Evolutionary conservation across 2,888 invertebrate species (phyloP).

Genomic region (Dorcus parallelipipedus): DNA sequence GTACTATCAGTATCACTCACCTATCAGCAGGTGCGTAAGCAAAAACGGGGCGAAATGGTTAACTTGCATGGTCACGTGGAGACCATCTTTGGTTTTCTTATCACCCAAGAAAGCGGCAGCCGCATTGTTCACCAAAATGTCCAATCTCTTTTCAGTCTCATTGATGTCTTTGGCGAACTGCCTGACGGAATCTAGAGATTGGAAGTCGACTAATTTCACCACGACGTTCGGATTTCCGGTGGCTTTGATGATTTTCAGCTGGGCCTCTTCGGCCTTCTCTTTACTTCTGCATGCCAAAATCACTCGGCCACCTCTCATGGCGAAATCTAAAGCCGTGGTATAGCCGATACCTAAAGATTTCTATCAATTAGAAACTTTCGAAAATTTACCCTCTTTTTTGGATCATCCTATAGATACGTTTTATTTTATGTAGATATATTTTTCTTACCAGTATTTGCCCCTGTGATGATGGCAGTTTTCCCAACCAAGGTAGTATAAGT

Average conservation of each 20-base stretch:
- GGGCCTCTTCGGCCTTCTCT: slow-evolving; percentile 16
- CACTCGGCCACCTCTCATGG: slow-evolving; percentile 51
- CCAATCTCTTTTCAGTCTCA: slow-evolving; percentile 52
- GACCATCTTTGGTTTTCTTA: slow-evolving; percentile 57
- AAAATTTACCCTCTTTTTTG: too few species aligned
- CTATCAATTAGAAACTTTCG: too few species aligned
- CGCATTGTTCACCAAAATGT: slow-evolving; percentile 64
- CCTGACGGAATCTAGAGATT: slow-evolving; percentile 55
- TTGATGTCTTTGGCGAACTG: slow-evolving; percentile 60
- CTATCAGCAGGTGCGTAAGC: slow-evolving; percentile 61
- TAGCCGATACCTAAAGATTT: slow-evolving; percentile 45
- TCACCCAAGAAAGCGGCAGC: slow-evolving; percentile 52
- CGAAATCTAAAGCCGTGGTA: slow-evolving; percentile 44
- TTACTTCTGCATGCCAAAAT: slow-evolving; percentile 53
- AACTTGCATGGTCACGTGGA: slow-evolving; percentile 53
- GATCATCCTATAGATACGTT: too few species aligned
- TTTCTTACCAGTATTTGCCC: slow-evolving; percentile 17
- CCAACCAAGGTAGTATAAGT: slow-evolving; percentile 15
- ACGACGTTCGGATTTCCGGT: slow-evolving; percentile 41
- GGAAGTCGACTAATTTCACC: slow-evolving; percentile 51
- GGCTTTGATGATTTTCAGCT: slow-evolving; percentile 30
- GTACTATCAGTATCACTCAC: slow-evolving; percentile 31
- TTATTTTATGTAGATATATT: neutral
- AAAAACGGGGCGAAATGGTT: slow-evolving; percentile 48
- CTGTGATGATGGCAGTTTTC: slow-evolving; percentile 20